These are phyloP conservation scores for Calidris pugnax DNA, from an alignment of 2,113 vertebrate species.

Conservation along the genomic window DNA sequence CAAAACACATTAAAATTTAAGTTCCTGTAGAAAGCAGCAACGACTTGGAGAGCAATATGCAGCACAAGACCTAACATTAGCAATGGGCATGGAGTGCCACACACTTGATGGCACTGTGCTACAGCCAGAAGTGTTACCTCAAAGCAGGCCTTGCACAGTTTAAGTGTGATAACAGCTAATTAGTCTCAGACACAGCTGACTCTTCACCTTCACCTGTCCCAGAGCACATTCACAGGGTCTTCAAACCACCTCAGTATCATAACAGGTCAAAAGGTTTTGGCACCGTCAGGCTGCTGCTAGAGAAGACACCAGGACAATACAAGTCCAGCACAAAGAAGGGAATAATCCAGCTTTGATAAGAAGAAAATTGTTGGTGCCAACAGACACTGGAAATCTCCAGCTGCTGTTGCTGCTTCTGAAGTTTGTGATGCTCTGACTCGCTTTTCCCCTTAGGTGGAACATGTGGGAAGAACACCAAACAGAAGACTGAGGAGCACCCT, in stretches of 20 bases:
- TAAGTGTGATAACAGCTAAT: background rate
- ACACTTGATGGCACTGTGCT: conserved; percentile 29
- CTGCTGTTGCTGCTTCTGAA: background rate
- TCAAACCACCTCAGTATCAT: background rate
- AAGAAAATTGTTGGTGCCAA: background rate
- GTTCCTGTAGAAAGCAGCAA: background rate
- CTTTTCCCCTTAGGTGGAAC: background rate
- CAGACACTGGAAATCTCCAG: background rate
- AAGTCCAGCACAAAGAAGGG: background rate
- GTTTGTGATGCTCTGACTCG: background rate
- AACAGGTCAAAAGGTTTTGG: background rate
- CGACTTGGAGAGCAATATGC: accelerated
- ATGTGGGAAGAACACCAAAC: too few relatives aligned
- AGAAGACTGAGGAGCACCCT: background rate
- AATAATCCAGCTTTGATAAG: background rate
- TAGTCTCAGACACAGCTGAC: background rate
- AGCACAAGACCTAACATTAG: background rate
- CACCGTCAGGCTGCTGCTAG: background rate
- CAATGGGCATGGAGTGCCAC: background rate
- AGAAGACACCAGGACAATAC: background rate
- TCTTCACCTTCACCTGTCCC: background rate
- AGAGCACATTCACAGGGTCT: background rate
- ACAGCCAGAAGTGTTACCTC: background rate
- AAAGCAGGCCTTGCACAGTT: background rate
- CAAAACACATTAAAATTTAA: background rate